Conservation (phyloP, 2,888 invertebrate species). For the Sipha maydis region DNA sequence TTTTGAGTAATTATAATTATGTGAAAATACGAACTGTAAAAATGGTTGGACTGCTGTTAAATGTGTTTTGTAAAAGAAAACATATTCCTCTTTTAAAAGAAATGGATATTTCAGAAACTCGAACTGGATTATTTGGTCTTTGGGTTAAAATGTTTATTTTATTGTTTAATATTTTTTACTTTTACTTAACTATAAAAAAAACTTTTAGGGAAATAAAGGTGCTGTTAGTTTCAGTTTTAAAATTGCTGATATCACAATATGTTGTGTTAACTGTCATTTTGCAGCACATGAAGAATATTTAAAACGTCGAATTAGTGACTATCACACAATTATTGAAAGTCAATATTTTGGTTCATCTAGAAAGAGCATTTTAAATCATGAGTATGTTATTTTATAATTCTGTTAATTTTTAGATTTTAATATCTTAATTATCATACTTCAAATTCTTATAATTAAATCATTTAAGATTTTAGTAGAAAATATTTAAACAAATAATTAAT, state of each 20-base stretch:
- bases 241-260: conserved; percentile 87
- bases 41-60: conserved; percentile 84
- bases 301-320: conserved; percentile 87
- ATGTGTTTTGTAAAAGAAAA: conserved; percentile 80
- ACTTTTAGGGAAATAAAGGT: conserved; percentile 91
- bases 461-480: background rate
- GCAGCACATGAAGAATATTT: conserved; percentile 88
- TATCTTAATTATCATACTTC: background rate
- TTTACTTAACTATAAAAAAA: conserved; percentile 20
- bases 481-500: too few species aligned
- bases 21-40: conserved; percentile 83
- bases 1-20: conserved; percentile 77
- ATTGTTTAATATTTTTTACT: background rate
- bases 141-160: conserved; percentile 79
- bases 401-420: conserved; percentile 10
- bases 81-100: conserved; percentile 85
- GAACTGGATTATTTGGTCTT: conserved; percentile 89
- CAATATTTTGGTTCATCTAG: conserved; percentile 77
- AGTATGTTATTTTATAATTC: conserved; percentile 73
- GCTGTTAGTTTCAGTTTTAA: conserved; percentile 89
- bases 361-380: conserved; percentile 87
- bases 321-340: conserved; percentile 84
- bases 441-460: background rate
- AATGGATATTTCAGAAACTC: conserved; percentile 87
- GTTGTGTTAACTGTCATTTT: conserved; percentile 89